Percentiles rank a stretch among this genome's conserved stretches.
These are phyloP conservation scores for Uropsilus gracilis DNA, from an alignment of 2,113 vertebrate genomes.

Conservation along the genomic window DNA sequence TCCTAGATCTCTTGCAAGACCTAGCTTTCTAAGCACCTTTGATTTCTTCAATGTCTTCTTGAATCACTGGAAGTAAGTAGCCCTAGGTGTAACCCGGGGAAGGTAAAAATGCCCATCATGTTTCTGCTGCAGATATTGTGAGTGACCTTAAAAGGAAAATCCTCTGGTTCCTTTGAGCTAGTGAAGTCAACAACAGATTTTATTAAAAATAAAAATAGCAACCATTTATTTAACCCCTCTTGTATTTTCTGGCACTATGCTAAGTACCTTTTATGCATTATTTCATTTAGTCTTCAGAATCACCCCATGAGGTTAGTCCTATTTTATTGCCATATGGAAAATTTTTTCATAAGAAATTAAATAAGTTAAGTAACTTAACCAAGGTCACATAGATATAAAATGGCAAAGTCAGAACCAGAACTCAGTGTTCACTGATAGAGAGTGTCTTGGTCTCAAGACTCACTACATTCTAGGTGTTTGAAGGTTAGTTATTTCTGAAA, in stretches of 20 bases:
- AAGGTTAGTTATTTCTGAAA: not conserved
- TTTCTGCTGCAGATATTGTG: not conserved
- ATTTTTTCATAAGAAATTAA: slow-evolving; percentile 22
- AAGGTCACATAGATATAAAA: not conserved
- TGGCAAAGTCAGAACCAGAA: not conserved
- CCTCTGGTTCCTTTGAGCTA: slow-evolving; percentile 30
- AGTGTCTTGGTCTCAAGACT: not conserved
- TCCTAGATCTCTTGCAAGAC: not conserved
- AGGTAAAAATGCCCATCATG: not conserved
- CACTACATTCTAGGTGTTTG: not conserved
- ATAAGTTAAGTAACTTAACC: not conserved
- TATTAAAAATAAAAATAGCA: slow-evolving; percentile 59
- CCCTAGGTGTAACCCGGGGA: too few species aligned
- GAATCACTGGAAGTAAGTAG: not conserved
- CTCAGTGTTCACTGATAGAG: not conserved
- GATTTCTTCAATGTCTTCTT: not conserved
- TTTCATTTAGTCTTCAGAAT: slow-evolving; percentile 20
- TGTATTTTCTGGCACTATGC: not conserved
- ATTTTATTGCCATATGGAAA: not conserved
- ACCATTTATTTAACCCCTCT: not conserved
- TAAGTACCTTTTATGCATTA: slow-evolving; percentile 37
- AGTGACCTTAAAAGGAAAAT: not conserved
- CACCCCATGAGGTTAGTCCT: not conserved
- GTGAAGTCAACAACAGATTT: slow-evolving; percentile 25
- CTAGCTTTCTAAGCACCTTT: not conserved